phyloP scores from a whole-genome alignment of 2,113 vertebrate genomes.

The Myotis yumanensis region DNA sequence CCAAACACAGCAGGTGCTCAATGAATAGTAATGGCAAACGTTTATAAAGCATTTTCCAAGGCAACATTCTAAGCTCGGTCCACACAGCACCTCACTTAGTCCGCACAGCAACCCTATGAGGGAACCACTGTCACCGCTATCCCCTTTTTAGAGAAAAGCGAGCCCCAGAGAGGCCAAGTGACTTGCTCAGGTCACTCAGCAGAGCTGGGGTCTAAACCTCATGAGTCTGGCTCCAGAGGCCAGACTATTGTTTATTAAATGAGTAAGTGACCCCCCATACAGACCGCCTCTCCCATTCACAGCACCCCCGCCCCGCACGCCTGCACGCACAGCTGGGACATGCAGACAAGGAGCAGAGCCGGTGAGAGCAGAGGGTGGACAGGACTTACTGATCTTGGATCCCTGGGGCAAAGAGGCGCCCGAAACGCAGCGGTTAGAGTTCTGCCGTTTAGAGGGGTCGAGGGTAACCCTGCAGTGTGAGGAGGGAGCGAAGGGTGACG shows the following conservation, averaged over 20 bases:
- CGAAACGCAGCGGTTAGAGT: slow-evolving; percentile 96
- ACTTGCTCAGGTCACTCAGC: not conserved
- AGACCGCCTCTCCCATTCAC: not conserved
- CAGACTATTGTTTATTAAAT: not conserved
- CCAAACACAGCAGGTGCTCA: not conserved
- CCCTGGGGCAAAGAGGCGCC: slow-evolving; percentile 96
- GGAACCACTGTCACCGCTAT: not conserved
- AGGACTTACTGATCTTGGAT: slow-evolving; percentile 98
- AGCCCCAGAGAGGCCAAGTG: not conserved
- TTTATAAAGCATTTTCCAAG: not conserved
- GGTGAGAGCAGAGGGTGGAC: slow-evolving; percentile 6
- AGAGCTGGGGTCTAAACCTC: not conserved
- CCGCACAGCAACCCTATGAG: not conserved
- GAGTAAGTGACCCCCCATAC: not conserved
- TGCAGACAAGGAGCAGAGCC: not conserved
- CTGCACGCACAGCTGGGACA: not conserved
- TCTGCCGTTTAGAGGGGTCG: slow-evolving; percentile 98
- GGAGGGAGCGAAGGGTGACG: slow-evolving; percentile 52
- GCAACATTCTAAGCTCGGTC: not conserved
- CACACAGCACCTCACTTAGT: too few relatives aligned
- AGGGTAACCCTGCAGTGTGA: slow-evolving; percentile 92
- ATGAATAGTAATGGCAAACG: not conserved
- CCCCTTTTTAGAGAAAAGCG: not conserved
- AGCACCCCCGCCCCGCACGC: not conserved
- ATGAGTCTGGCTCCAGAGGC: not conserved